phyloP scores from a whole-genome alignment of 2,113 vertebrate genomes.

The Pleuronectes platessa region DNA sequence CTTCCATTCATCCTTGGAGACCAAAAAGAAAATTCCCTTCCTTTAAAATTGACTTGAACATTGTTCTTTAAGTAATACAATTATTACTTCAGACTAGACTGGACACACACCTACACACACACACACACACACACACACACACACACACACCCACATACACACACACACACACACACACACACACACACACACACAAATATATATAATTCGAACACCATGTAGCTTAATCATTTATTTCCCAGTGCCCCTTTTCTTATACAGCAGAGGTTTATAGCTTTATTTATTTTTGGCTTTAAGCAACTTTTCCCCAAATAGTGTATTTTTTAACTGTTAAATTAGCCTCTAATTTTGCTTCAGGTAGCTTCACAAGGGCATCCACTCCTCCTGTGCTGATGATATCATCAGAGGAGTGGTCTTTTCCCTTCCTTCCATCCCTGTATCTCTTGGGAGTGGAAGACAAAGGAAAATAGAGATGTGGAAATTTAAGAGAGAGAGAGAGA shows the following conservation, averaged over 20 bases:
- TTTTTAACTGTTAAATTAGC: background rate
- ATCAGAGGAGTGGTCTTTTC: slow-evolving; percentile 30
- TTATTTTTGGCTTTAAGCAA: background rate
- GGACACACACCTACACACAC: background rate
- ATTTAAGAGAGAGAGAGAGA: slow-evolving; percentile 46
- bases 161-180: background rate
- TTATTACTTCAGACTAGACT: too few relatives aligned
- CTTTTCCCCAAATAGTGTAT: background rate
- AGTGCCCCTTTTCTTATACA: background rate
- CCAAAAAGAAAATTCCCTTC: too few relatives aligned
- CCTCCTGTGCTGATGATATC: slow-evolving; percentile 8
- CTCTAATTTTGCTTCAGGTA: slow-evolving; percentile 17
- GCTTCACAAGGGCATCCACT: slow-evolving; percentile 5
- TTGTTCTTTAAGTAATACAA: background rate
- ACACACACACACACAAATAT: background rate
- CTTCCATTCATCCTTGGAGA: too few relatives aligned
- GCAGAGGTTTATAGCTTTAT: background rate
- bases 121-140: background rate
- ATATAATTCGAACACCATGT: background rate
- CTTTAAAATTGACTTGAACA: background rate
- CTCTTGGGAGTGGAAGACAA: slow-evolving; percentile 64
- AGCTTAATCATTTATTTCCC: background rate
- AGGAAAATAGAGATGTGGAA: slow-evolving; percentile 61
- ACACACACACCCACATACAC: too few relatives aligned
- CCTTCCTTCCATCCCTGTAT: slow-evolving; percentile 24